Base-by-base conservation (phyloP, 2,113 vertebrate genomes). In the Verasper variegatus region DNA sequence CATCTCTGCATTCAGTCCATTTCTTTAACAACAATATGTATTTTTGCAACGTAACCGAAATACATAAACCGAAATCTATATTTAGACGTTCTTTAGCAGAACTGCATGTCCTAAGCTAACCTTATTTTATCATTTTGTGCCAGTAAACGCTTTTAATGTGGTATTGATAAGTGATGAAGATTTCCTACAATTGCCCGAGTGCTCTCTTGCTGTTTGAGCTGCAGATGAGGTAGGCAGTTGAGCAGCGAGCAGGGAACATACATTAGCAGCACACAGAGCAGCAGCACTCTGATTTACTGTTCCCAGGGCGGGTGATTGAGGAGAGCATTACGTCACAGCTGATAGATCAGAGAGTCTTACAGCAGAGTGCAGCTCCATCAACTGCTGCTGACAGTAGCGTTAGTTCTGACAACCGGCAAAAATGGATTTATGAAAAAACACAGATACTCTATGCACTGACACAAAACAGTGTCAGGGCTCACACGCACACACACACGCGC, bases 291-390 rank as follows among this genome's bases (percentile, higher is more conserved):
- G 91, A 92, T 92, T 92, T 87, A 91, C 81, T 79, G 82, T 81
- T 89, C 78, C 77, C 86, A 77, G 58, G 68, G 82, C 89, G 65
- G 80, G 49, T 89, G 92, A 92, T 87, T 83, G 92, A 92, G 84
- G 88, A 89, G 88, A 82, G 86, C 86, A 77, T 87, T 88, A 86
- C 88, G 82, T 92, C 90, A 91, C 91, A 83, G 86, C 84, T 86
- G 89, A 88, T 90, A 89, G 90, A 91, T 90, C 86, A 86, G 84
- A 86, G 83, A 81, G 84, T 74, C 87, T 81, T 81, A 73, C 74
- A 82, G 91, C 86, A 66, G 87, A 87, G 88, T 77, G 86, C 82
- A 84, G 83, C 87, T 88, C 86, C 90, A 92, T 92, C 88, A 90
- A 82, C 76, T 42, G 74, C 77, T 81, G 83, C 90, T 87, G 90